Base-by-base conservation (phyloP, 2,113 vertebrate genomes). In the Trinectes maculatus region DNA sequence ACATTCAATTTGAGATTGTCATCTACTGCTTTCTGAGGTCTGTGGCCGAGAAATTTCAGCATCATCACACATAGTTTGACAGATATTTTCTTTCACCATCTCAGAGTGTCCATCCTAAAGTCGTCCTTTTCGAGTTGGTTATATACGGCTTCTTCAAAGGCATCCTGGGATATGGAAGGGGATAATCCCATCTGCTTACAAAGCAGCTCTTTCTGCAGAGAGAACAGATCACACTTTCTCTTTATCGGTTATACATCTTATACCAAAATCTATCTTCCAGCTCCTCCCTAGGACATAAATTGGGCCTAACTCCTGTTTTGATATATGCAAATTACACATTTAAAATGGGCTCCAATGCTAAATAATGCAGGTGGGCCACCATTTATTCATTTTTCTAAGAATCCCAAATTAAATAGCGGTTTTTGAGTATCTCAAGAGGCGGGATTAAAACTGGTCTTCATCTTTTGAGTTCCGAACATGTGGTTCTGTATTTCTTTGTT, bases 141-240 rank as follows among this genome's bases (percentile, higher is more conserved):
- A 36, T 88, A 93, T 0, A 97, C 90, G 0, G 93, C 92, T 51
- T 94, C 92, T 80, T 93, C 94, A 61, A 98, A 94, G 12, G 82
- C 79, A 0, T 81, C 80, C 0, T 47, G 58, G 21, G 91, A 87
- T 5, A 88, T 53, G 13, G 94, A 88, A 0, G 87, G 36, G 24
- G 95, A 77, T 86, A 98, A 67, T 37, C 93, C 95, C 80, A 96
- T 79, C 66, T 94, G 89, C 19, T 90, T 90, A 77, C 95, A 96
- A 34, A 99, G 91, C 2, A 99, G 92, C 13, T 95, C 92, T 91
- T 92, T 98, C 96, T 99, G 69, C 2, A 42, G 13, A 58, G n/a
- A 55, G 5, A 9, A 34, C 42, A 56, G 9, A 24, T 26, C 22
- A 39, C 12, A 42, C 10, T 3, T 3, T 10, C 33, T 5, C n/a